Percentiles rank a stretch among this genome's conserved stretches.
Conservation (phyloP, 2,797 vertebrate species). For the Syngnathus rostellatus region DNA sequence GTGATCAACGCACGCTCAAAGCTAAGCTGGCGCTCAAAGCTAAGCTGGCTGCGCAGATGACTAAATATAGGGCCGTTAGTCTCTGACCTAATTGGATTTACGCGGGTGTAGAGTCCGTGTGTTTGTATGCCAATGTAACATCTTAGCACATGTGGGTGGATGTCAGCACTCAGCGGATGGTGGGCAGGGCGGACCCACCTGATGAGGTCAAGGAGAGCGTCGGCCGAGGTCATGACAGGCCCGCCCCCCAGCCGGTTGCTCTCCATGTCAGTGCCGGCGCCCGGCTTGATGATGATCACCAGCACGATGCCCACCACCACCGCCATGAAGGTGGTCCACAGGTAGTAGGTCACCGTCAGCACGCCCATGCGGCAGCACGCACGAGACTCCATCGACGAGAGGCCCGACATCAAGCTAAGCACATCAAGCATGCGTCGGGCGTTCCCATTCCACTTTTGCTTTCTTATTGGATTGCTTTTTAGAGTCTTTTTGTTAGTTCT, state of each 20-base stretch:
- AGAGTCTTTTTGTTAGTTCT: no score
- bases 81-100: conserved; percentile 54
- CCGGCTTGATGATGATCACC: conserved; percentile 78
- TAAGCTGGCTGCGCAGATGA: conserved; percentile 59
- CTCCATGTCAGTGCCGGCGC: conserved; percentile 76
- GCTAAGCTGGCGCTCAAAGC: conserved; percentile 22
- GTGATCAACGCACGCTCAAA: conserved; percentile 13
- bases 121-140: no score
- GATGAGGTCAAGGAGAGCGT: conserved; percentile 82
- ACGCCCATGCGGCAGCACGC: conserved; percentile 81
- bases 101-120: not conserved
- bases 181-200: conserved; percentile 44
- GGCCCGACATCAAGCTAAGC: conserved; percentile 79
- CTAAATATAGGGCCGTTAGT: conserved; percentile 65
- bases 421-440: no score
- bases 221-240: conserved; percentile 79
- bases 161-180: no score
- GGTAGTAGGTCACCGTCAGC: conserved; percentile 84
- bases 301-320: conserved; percentile 79
- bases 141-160: no score
- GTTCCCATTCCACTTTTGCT: no score
- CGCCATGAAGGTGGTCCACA: conserved; percentile 87
- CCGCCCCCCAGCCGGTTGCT: conserved; percentile 63
- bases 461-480: no score
- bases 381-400: conserved; percentile 85